phyloP scores from a whole-genome alignment of 2,797 vertebrate species.

The Hapalemur alaotrensis region DNA sequence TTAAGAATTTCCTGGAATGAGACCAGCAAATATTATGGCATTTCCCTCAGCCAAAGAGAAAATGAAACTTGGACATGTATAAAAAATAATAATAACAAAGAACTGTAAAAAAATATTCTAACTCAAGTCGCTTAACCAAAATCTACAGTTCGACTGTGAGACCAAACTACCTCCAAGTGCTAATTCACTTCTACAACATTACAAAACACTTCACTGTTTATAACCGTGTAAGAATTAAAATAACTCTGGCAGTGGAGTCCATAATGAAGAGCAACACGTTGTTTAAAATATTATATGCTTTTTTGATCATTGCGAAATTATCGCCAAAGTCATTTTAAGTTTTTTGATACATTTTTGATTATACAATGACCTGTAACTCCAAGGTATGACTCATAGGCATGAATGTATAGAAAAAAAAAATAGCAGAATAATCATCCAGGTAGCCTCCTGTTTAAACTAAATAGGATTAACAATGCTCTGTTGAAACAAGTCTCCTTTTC shows the following conservation, averaged over 20 bases:
- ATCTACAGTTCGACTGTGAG: background rate
- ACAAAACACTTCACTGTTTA: background rate
- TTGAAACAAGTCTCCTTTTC: conserved; percentile 61
- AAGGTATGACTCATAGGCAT: conserved; percentile 47
- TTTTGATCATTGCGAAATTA: background rate
- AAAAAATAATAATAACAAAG: background rate
- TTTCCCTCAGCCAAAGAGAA: background rate
- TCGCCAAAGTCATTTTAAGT: background rate
- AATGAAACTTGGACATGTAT: background rate
- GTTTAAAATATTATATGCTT: background rate
- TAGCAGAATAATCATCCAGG: conserved; percentile 42
- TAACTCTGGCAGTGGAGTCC: background rate
- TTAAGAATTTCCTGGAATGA: conserved; percentile 26
- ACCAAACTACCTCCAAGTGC: background rate
- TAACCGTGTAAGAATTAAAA: background rate
- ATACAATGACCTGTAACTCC: background rate
- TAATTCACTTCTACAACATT: background rate
- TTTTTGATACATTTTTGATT: background rate
- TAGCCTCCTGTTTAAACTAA: conserved; percentile 58
- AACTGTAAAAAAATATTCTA: background rate
- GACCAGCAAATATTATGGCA: background rate
- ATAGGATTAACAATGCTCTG: conserved; percentile 56
- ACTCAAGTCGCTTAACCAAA: background rate
- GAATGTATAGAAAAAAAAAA: conserved; percentile 21
- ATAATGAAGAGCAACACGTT: background rate